phyloP scores from a whole-genome alignment of 2,797 vertebrate genomes.

The Cynodonichthys magdalenae region DNA sequence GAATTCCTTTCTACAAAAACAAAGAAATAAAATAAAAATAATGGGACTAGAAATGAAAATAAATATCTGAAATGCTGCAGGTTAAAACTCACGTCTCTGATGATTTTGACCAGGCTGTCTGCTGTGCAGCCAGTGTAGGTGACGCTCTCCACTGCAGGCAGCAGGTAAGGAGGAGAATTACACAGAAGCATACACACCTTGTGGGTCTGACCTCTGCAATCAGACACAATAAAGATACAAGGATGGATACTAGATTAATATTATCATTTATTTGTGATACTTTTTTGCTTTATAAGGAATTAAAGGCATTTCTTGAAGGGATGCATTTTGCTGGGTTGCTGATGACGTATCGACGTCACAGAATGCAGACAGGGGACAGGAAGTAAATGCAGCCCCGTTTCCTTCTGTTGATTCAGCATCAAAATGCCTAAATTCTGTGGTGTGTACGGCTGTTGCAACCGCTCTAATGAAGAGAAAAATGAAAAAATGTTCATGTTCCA shows the following conservation, averaged over 20 bases:
- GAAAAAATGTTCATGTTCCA: too few species aligned
- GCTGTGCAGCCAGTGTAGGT: slow-evolving; percentile 91
- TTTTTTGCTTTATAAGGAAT: neutral
- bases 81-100: slow-evolving; percentile 85
- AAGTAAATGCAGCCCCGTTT: too few species aligned
- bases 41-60: neutral
- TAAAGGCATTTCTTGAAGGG: too few species aligned
- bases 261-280: neutral
- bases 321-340: too few species aligned
- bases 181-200: slow-evolving; percentile 92
- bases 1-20: slow-evolving; percentile 85
- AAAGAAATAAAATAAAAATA: neutral
- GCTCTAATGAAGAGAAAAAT: too few species aligned
- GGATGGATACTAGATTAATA: neutral
- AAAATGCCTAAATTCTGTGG: too few species aligned
- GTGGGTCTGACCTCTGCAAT: slow-evolving; percentile 88
- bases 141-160: slow-evolving; percentile 92
- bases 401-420: too few species aligned
- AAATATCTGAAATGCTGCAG: neutral
- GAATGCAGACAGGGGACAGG: too few species aligned
- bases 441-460: too few species aligned
- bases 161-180: slow-evolving; percentile 91
- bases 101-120: slow-evolving; percentile 90
- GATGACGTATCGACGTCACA: too few species aligned
- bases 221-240: slow-evolving; percentile 12